These are phyloP conservation scores for Gymnorhina tibicen DNA, from an alignment of 2,113 vertebrate species.

Conservation along the genomic window DNA sequence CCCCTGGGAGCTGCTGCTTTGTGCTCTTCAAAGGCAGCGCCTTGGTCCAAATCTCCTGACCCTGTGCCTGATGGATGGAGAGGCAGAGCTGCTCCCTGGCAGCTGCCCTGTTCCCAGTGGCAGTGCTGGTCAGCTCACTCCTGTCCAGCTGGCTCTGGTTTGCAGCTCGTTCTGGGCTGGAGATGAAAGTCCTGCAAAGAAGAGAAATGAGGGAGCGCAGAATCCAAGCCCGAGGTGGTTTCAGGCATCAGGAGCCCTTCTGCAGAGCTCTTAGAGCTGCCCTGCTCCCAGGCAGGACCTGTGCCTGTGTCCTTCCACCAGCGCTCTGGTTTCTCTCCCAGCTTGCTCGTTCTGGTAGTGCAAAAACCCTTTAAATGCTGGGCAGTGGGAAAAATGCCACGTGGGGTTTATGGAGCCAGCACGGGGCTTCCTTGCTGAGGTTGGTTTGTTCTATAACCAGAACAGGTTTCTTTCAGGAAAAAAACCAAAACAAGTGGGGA, in stretches of 20 bases:
- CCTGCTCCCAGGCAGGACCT: not conserved
- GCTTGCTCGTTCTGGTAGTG: not conserved
- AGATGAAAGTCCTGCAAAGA: not conserved
- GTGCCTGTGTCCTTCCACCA: not conserved
- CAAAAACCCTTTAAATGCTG: not conserved
- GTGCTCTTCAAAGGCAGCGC: not conserved
- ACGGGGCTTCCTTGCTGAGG: accelerated
- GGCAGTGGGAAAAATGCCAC: not conserved
- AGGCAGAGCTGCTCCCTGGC: not conserved
- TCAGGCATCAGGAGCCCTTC: not conserved
- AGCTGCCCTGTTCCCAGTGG: not conserved
- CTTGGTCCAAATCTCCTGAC: not conserved
- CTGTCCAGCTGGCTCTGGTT: not conserved
- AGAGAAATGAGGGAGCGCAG: accelerated
- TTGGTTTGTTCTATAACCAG: not conserved
- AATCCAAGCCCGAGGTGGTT: not conserved
- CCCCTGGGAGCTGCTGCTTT: not conserved
- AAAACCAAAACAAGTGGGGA: not conserved
- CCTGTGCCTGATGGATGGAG: not conserved
- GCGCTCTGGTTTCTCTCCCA: not conserved
- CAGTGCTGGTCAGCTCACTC: not conserved
- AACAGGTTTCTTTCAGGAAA: not conserved
- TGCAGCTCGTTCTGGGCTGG: not conserved
- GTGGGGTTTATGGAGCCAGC: not conserved
- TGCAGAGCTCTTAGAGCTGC: not conserved